Conservation (phyloP, 2,888 invertebrate species). For the Baccha elongata region DNA sequence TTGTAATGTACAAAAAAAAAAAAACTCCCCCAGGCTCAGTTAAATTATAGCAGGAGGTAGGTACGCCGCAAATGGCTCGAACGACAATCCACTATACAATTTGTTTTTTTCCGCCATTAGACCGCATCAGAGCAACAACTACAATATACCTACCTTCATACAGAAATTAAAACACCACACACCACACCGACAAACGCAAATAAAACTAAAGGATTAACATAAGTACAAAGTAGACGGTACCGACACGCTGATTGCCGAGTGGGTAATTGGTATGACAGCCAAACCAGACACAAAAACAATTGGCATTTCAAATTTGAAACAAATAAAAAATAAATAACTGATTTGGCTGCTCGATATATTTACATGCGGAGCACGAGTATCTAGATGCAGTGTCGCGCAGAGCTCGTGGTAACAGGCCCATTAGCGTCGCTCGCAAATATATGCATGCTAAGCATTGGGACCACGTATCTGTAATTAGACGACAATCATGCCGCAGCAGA, state of each 20-base stretch:
- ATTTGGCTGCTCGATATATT: slow-evolving; percentile 51
- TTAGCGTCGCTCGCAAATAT: slow-evolving; percentile 54
- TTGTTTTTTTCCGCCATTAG: slow-evolving; percentile 66
- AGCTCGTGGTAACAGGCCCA: slow-evolving; percentile 70
- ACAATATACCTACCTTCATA: neutral
- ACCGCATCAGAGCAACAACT: slow-evolving; percentile 23
- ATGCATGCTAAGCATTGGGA: slow-evolving; percentile 64
- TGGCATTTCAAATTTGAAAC: slow-evolving; percentile 52
- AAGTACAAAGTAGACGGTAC: slow-evolving; percentile 71
- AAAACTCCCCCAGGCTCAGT: slow-evolving; percentile 13
- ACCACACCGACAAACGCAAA: slow-evolving; percentile 66
- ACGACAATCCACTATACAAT: slow-evolving; percentile 47
- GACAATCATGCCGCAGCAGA: slow-evolving; percentile 63
- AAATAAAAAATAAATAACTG: slow-evolving; percentile 23
- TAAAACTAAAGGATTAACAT: slow-evolving; percentile 67
- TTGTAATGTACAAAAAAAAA: slow-evolving; percentile 2
- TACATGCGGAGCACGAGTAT: slow-evolving; percentile 20
- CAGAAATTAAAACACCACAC: neutral
- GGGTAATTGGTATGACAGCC: slow-evolving; percentile 73
- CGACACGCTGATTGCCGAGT: slow-evolving; percentile 70
- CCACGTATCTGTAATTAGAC: slow-evolving; percentile 67
- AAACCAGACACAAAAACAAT: slow-evolving; percentile 71
- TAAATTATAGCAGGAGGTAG: neutral
- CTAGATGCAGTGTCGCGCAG: slow-evolving; percentile 53
- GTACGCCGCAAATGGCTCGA: slow-evolving; percentile 10